These are phyloP conservation scores for Synanthedon andrenaeformis DNA, from an alignment of 2,888 invertebrate species.

Conservation along the genomic window DNA sequence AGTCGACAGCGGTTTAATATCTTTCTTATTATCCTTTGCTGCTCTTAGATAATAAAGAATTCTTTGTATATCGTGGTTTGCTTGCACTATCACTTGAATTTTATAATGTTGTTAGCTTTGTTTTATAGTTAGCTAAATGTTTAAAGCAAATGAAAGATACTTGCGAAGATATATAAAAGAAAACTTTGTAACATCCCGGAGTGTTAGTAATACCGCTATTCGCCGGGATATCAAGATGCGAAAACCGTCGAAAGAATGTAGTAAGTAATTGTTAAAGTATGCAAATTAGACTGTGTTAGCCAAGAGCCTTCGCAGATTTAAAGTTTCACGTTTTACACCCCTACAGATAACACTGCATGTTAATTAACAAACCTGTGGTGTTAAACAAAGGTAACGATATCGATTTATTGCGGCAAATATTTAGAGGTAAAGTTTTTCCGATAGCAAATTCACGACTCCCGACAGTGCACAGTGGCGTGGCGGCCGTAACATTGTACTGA, in stretches of 20 bases:
- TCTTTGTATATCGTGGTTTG: no score
- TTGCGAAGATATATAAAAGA: not conserved
- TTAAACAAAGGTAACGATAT: slow-evolving; percentile 15
- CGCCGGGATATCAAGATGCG: slow-evolving; percentile 20
- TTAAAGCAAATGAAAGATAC: not conserved
- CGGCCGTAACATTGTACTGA: not conserved
- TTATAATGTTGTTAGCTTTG: no score
- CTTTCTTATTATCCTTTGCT: no score
- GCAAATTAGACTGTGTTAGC: slow-evolving; percentile 37
- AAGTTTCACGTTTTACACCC: slow-evolving; percentile 26
- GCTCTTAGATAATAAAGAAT: no score
- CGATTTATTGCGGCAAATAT: slow-evolving; percentile 17
- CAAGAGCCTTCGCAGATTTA: slow-evolving; percentile 20
- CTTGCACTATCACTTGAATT: no score
- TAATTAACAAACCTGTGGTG: slow-evolving; percentile 31
- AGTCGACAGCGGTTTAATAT: no score
- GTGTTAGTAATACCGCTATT: slow-evolving; percentile 3
- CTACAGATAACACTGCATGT: slow-evolving; percentile 32
- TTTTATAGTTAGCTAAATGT: no score
- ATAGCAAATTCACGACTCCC: not conserved
- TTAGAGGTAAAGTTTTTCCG: slow-evolving; percentile 4
- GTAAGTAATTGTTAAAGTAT: slow-evolving; percentile 57
- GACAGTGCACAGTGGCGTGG: not conserved
- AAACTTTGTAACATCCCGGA: not conserved
- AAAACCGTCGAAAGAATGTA: slow-evolving; percentile 42